Evolutionary conservation across 1,140 invertebrate species (phyloP).

Genomic region (Drosophila murphyi): DNA sequence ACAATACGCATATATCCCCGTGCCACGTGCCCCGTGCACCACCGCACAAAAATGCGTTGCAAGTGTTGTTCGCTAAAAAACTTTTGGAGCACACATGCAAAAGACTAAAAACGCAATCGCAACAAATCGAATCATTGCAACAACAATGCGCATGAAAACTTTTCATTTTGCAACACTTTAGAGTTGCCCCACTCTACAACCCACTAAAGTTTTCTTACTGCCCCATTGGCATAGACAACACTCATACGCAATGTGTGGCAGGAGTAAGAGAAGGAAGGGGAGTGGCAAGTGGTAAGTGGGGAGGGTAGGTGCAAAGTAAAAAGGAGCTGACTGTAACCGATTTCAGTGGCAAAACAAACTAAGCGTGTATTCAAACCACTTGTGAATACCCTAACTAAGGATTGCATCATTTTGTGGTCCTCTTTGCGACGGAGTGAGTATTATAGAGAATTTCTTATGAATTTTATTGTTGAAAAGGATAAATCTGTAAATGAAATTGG

Average conservation of each 20-base stretch:
- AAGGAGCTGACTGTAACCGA: conserved; percentile 20
- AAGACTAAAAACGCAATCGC: conserved; percentile 81
- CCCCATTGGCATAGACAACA: conserved; percentile 42
- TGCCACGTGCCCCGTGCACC: background rate
- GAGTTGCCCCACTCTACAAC: conserved; percentile 13
- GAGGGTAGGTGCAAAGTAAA: conserved; percentile 3
- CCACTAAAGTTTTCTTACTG: conserved; percentile 51
- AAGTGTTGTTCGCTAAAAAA: conserved; percentile 20
- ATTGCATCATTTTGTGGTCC: background rate
- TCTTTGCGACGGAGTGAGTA: background rate
- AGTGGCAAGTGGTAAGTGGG: background rate
- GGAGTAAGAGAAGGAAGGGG: conserved; percentile 3
- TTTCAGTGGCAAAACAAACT: conserved; percentile 63
- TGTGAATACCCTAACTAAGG: conserved; percentile 24
- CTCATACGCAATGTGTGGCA: conserved; percentile 31
- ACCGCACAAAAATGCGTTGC: background rate
- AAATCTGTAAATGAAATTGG: no score
- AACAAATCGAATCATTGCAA: conserved; percentile 82
- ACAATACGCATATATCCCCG: conserved; percentile 29
- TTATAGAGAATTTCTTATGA: no score
- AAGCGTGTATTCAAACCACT: conserved; percentile 57
- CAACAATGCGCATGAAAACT: conserved; percentile 67
- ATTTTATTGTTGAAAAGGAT: no score
- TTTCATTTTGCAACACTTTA: conserved; percentile 78
- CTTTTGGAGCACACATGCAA: conserved; percentile 73